Conservation (phyloP, 2,888 invertebrate species). For the Scrobipalpa costella region DNA sequence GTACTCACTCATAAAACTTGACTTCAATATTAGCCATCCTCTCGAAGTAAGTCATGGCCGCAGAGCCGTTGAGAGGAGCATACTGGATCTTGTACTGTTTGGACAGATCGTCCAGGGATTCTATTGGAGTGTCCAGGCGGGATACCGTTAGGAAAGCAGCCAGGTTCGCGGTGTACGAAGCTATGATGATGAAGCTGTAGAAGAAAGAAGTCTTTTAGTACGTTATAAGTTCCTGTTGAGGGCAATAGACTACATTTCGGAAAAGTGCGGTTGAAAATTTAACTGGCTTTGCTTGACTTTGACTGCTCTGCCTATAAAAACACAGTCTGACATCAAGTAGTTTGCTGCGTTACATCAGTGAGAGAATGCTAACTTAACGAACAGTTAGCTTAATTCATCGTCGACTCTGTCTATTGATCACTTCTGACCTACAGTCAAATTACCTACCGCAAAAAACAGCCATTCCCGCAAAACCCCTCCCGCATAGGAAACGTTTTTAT, state of each 20-base stretch:
- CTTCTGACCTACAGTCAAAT: too few relatives aligned
- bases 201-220: background rate
- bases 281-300: background rate
- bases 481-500: too few relatives aligned
- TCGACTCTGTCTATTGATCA: too few relatives aligned
- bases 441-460: too few relatives aligned
- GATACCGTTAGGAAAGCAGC: conserved; percentile 98
- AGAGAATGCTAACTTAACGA: too few relatives aligned
- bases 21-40: conserved; percentile 98
- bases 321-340: background rate
- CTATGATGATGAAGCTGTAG: conserved; percentile 95
- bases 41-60: conserved; percentile 96
- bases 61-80: conserved; percentile 93
- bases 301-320: background rate
- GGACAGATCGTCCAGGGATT: conserved; percentile 95
- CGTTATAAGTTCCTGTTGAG: background rate
- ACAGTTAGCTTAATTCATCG: too few relatives aligned
- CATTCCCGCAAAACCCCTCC: too few relatives aligned
- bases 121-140: conserved; percentile 94
- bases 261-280: too few relatives aligned
- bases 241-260: too few relatives aligned
- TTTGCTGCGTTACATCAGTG: background rate
- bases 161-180: conserved; percentile 98
- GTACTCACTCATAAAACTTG: conserved; percentile 93
- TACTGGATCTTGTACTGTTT: conserved; percentile 98